Conservation (phyloP, 2,888 invertebrate genomes). For the Apeira syringaria region DNA sequence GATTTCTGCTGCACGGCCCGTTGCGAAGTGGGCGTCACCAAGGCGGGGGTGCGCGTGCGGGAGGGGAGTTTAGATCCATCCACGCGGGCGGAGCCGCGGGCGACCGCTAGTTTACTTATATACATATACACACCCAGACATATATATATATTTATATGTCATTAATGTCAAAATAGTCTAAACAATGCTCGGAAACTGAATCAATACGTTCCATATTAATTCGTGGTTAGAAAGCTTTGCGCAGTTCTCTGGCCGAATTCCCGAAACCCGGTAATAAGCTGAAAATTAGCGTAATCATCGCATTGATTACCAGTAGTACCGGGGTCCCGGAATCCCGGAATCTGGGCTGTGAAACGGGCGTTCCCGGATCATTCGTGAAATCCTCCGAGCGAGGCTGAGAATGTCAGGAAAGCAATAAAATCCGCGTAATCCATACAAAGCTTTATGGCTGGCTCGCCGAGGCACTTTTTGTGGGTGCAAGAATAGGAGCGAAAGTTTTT, state of each 20-base stretch:
- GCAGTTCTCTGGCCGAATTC: slow-evolving; percentile 11
- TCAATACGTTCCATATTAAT: slow-evolving; percentile 3
- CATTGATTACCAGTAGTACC: slow-evolving; percentile 21
- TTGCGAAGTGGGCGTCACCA: too few relatives aligned
- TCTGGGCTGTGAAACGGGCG: slow-evolving; percentile 21
- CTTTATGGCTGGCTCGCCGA: slow-evolving; percentile 18
- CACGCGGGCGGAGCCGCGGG: too few relatives aligned
- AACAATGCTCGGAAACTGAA: background rate
- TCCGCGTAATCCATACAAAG: slow-evolving; percentile 30
- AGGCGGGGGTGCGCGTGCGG: too few relatives aligned
- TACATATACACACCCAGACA: too few relatives aligned
- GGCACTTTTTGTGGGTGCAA: slow-evolving; percentile 18
- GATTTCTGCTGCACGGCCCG: too few relatives aligned
- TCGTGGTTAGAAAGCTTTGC: slow-evolving; percentile 16
- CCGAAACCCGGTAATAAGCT: slow-evolving; percentile 17
- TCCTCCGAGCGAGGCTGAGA: slow-evolving; percentile 19
- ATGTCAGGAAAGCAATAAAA: slow-evolving; percentile 29
- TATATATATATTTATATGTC: too few relatives aligned
- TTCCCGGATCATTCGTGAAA: slow-evolving; percentile 24
- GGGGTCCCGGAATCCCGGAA: slow-evolving; percentile 10
- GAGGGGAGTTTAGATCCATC: too few relatives aligned
- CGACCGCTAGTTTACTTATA: too few relatives aligned
- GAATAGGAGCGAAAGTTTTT: slow-evolving; percentile 13
- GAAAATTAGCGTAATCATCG: slow-evolving; percentile 23
- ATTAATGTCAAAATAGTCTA: background rate